Conservation (phyloP, 92 coral and sea anemone species). For the Parazoanthus darwini region DNA sequence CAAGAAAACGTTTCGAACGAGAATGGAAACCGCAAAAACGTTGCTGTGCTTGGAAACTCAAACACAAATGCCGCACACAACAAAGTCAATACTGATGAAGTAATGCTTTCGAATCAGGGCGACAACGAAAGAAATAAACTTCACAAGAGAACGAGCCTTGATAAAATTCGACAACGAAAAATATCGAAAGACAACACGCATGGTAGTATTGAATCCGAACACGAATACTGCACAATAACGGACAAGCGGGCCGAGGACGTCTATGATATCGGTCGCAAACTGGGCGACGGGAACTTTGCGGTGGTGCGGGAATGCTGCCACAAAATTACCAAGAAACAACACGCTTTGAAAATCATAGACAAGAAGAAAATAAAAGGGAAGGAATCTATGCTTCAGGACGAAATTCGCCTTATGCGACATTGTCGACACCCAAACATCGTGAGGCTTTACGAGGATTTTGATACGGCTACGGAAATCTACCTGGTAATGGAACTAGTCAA, state of each 20-base stretch:
- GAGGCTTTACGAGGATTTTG: conserved; percentile 84
- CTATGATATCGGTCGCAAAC: conserved; percentile 84
- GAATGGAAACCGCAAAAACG: not conserved
- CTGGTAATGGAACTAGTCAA: conserved; percentile 87
- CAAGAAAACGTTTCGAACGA: conserved; percentile 5
- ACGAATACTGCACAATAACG: conserved; percentile 67
- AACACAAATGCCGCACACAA: not conserved
- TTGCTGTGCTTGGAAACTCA: conserved; percentile 13
- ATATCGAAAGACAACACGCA: conserved; percentile 50
- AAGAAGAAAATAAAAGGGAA: conserved; percentile 86
- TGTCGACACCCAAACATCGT: conserved; percentile 92
- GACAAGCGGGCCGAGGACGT: conserved; percentile 85
- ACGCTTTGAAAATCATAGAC: conserved; percentile 94
- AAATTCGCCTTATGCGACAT: conserved; percentile 86
- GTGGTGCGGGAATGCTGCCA: conserved; percentile 86
- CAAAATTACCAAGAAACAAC: conserved; percentile 74
- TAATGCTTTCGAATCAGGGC: not conserved
- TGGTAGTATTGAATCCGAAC: conserved; percentile 48
- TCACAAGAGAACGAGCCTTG: conserved; percentile 36
- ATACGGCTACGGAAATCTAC: conserved; percentile 75
- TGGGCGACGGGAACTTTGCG: conserved; percentile 98
- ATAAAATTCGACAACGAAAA: conserved; percentile 39
- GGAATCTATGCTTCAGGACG: conserved; percentile 94
- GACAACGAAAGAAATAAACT: conserved; percentile 39
- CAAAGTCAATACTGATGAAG: conserved; percentile 15